Conservation (phyloP, 2,113 vertebrate species). For the Microcebus griseorufus region DNA sequence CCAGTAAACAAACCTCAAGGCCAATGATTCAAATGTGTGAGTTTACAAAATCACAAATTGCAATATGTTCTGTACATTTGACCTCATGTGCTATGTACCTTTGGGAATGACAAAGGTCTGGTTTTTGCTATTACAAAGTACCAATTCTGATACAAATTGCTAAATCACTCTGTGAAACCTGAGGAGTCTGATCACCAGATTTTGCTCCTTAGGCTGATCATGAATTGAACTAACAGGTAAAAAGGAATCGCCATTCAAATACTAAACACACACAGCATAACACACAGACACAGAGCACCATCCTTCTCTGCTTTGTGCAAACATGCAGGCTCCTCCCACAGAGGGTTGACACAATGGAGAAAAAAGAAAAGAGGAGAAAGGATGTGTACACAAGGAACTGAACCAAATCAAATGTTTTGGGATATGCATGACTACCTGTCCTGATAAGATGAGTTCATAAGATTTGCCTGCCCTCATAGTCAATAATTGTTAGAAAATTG, state of each 20-base stretch:
- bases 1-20: not conserved
- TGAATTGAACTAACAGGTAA: not conserved
- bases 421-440: slow-evolving; percentile 47
- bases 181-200: not conserved
- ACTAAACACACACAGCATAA: not conserved
- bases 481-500: slow-evolving; percentile 67
- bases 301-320: slow-evolving; percentile 8
- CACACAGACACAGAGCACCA: not conserved
- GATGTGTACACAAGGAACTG: slow-evolving; percentile 16
- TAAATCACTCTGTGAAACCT: not conserved
- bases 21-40: not conserved
- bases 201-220: not conserved
- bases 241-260: not conserved
- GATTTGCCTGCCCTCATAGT: slow-evolving; percentile 39
- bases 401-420: slow-evolving; percentile 37
- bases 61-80: not conserved
- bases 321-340: not conserved
- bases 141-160: not conserved
- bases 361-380: not conserved
- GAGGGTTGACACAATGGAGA: not conserved
- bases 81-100: not conserved
- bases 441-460: slow-evolving; percentile 54
- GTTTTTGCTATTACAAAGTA: slow-evolving; percentile 3
- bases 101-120: not conserved
- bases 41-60: not conserved